Conservation (phyloP, 2,113 vertebrate species). For the Brachyhypopomus gauderio region DNA sequence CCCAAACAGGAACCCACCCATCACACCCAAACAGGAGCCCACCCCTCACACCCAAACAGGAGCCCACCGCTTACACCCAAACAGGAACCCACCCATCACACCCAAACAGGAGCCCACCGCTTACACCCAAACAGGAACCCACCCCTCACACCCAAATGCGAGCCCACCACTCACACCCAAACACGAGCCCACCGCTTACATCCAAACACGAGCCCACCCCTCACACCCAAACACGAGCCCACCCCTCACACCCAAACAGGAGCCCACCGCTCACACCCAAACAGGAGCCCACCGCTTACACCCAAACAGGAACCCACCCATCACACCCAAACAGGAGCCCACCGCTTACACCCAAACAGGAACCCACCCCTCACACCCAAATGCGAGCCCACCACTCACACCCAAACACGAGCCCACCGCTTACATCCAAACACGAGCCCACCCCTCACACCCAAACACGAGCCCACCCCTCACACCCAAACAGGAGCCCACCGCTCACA, state of each 20-base stretch:
- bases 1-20: conserved; percentile 8
- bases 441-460: conserved; percentile 15
- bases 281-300: not conserved
- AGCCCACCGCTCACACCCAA: not conserved
- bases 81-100: not conserved
- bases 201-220: too few relatives aligned
- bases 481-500: too few relatives aligned
- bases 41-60: conserved; percentile 12
- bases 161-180: not conserved
- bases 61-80: not conserved
- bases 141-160: not conserved
- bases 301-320: conserved; percentile 8
- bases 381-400: not conserved
- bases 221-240: conserved; percentile 44
- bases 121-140: conserved; percentile 14
- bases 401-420: conserved; percentile 51
- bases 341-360: conserved; percentile 10
- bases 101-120: conserved; percentile 16
- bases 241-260: too few relatives aligned
- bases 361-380: not conserved
- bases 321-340: conserved; percentile 19
- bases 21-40: conserved; percentile 19
- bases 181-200: too few relatives aligned
- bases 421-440: too few relatives aligned
- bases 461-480: too few relatives aligned